Conservation (phyloP, 2,797 vertebrate genomes). For the Sphaeramia orbicularis region DNA sequence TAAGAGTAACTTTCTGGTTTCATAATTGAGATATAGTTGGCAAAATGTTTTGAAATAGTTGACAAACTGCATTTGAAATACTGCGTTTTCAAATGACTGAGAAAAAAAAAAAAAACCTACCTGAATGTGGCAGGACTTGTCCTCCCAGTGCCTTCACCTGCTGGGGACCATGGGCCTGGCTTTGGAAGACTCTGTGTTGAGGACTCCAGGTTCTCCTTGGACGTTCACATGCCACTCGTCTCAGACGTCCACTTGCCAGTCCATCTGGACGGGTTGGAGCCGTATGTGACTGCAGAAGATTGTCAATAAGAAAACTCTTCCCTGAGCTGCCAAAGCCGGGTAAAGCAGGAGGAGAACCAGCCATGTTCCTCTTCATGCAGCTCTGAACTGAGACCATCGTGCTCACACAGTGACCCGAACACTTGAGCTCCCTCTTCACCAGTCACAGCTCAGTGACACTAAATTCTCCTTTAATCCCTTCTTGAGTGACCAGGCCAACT, state of each 20-base stretch:
- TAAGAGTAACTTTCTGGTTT: too few species aligned
- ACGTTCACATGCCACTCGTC: constrained; percentile 68
- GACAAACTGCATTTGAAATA: too few species aligned
- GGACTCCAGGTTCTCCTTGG: constrained; percentile 84
- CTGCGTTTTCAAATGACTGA: not conserved
- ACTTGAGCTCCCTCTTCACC: constrained; percentile 63
- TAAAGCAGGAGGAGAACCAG: constrained; percentile 82
- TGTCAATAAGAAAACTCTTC: constrained; percentile 95
- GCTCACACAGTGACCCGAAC: constrained; percentile 63
- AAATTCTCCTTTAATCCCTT: constrained; percentile 75
- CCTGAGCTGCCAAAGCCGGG: constrained; percentile 90
- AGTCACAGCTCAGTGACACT: constrained; percentile 75
- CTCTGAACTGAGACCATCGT: constrained; percentile 76
- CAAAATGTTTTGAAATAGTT: too few species aligned
- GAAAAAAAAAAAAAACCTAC: constrained; percentile 37
- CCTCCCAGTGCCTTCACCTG: constrained; percentile 60
- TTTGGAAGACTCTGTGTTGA: constrained; percentile 67
- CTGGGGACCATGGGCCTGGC: constrained; percentile 56
- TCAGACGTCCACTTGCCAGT: constrained; percentile 71
- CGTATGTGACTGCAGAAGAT: constrained; percentile 86
- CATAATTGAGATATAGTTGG: too few species aligned
- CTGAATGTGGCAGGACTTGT: constrained; percentile 63
- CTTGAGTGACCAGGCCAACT: constrained; percentile 83
- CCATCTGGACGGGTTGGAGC: constrained; percentile 56
- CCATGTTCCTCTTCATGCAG: constrained; percentile 83